These are phyloP conservation scores for Chaitophorus viminalis DNA, from an alignment of 2,888 invertebrate genomes.

Conservation along the genomic window DNA sequence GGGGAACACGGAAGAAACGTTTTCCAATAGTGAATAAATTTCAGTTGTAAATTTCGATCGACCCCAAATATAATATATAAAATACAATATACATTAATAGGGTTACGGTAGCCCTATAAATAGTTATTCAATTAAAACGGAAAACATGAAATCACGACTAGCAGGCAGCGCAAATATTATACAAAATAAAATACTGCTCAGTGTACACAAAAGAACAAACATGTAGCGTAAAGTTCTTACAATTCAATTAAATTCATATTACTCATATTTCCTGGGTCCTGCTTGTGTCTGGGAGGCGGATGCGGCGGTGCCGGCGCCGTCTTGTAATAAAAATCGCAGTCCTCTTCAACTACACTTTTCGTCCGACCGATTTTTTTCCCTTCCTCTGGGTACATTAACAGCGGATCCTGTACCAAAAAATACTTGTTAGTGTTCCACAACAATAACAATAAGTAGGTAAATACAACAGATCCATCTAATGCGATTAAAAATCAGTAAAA, in stretches of 20 bases:
- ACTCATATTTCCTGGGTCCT: not conserved
- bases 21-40: conserved; percentile 1
- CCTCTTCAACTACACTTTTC: not conserved
- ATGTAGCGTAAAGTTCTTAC: not conserved
- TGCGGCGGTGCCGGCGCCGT: not conserved
- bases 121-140: not conserved
- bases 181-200: not conserved
- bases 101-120: not conserved
- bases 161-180: not conserved
- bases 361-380: conserved; percentile 36
- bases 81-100: not conserved
- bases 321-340: not conserved
- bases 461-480: too few relatives aligned
- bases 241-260: conserved; percentile 41
- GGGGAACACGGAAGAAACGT: not conserved
- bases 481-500: too few relatives aligned
- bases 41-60: not conserved
- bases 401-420: conserved; percentile 29
- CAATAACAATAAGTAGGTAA: too few relatives aligned
- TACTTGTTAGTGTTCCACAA: not conserved
- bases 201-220: not conserved
- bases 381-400: conserved; percentile 55
- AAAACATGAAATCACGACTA: conserved; percentile 4
- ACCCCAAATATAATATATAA: too few relatives aligned
- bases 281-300: conserved; percentile 53